Percentiles rank a stretch among this genome's conserved stretches.
Conservation (phyloP, 2,888 invertebrate species). For the Eupithecia dodoneata region DNA sequence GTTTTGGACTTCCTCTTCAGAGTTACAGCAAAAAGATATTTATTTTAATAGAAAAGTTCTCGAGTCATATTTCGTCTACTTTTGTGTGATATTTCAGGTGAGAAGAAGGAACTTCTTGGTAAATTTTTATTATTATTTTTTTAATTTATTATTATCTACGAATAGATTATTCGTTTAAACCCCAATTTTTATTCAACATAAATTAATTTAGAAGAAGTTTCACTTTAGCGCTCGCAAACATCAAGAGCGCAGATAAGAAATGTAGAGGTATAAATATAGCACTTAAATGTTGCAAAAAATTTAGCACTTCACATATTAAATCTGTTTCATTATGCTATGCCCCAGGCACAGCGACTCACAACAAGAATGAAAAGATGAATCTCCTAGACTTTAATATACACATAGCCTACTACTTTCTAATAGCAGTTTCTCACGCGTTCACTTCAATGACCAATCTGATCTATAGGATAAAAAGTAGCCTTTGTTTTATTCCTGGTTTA, state of each 20-base stretch:
- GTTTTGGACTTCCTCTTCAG: conserved; percentile 64
- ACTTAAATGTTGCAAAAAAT: background rate
- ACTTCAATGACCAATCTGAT: too few species aligned
- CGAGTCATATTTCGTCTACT: conserved; percentile 35
- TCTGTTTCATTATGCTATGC: background rate
- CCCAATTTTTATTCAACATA: background rate
- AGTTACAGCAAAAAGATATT: conserved; percentile 48
- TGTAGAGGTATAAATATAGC: background rate
- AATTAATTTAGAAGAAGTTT: background rate
- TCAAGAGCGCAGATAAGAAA: background rate
- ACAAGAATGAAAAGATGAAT: background rate
- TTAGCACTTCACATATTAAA: background rate
- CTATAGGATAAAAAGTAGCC: too few species aligned
- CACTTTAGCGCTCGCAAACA: too few species aligned
- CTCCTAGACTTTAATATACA: background rate
- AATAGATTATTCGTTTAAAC: too few species aligned
- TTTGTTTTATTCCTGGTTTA: background rate
- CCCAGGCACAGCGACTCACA: background rate
- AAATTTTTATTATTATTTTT: too few species aligned
- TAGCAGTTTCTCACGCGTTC: background rate
- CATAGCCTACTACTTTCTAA: too few species aligned
- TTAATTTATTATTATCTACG: too few species aligned
- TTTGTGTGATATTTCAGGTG: conserved; percentile 19
- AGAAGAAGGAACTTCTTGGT: background rate
- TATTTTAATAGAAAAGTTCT: conserved; percentile 40